Base-by-base conservation (phyloP, 2,797 vertebrate species). In the Halcyon smyrnensis region DNA sequence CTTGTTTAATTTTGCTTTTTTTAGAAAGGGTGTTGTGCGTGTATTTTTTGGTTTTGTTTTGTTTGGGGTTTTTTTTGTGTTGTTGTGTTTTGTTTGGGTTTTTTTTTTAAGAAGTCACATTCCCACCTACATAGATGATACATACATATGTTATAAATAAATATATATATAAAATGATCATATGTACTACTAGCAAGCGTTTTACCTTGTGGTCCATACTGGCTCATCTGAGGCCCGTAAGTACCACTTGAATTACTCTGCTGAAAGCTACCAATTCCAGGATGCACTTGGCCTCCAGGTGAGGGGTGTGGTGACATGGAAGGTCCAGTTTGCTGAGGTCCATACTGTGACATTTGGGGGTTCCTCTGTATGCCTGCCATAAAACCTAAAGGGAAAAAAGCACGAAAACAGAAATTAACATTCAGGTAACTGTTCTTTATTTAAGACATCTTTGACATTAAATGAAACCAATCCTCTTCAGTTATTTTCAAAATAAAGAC, bases 191-290 rank as follows among this genome's bases (percentile, higher is more conserved):
- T 27, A 94, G 53, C 30, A 82, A 79, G 39, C 32, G 27, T 65
- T 97, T 94, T 97, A 99, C 99, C 99, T 99, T 99, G 99, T 94
- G 98, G 98, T 98, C 98, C 99, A 90, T 99, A 99, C 86, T 99
- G 99, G 94, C 98, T 98, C 97, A 99, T 99, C 96, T 99, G 99
- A 79, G 99, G 97, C 96, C 99, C 99, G 15, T 99, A 99, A 88
- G 98, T 97, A 95, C 98, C 98, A 53, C 98, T 96, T 59, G 98
- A 98, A 93, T 98, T 98, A 90, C 98, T 98, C 97, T 99, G 99
- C 95, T 98, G 98, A 97, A 99, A 99, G 89, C 98, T 97, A 94
- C 98, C 94, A 89, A 99, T 98, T 71, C 98, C 98, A 83, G 98
- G 98, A 96, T 99, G 99, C 97, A 99, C 96, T 71, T 99, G 98